Evolutionary conservation across 2,797 vertebrate species (phyloP).

Genomic region (Acanthis flammea): DNA sequence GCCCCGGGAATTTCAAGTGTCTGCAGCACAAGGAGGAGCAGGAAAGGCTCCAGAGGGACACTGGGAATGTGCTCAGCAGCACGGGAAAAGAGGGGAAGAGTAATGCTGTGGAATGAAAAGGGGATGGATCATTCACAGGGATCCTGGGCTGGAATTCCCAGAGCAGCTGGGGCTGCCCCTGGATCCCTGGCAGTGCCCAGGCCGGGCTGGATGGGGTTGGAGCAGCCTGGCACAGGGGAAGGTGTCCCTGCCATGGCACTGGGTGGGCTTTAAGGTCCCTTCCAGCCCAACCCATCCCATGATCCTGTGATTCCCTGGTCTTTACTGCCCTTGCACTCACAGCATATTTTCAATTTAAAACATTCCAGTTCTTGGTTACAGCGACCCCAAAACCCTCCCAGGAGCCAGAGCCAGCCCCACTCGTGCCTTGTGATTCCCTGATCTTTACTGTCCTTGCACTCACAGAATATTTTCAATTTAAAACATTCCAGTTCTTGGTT

Average conservation of each 20-base stretch:
- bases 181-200: not conserved
- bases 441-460: too few species aligned
- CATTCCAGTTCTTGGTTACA: too few species aligned
- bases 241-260: not conserved
- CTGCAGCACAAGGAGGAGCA: not conserved
- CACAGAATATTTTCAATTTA: too few species aligned
- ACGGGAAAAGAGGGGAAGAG: not conserved
- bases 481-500: too few species aligned
- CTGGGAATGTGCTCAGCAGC: not conserved
- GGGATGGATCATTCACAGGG: not conserved
- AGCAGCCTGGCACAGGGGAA: not conserved
- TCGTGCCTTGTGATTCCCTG: not conserved
- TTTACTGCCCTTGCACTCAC: too few species aligned
- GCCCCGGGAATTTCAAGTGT: not conserved
- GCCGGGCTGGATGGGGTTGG: not conserved
- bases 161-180: not conserved
- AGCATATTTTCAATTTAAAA: too few species aligned
- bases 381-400: too few species aligned
- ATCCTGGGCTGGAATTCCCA: not conserved
- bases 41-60: not conserved
- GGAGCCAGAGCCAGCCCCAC: too few species aligned
- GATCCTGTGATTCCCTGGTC: not conserved
- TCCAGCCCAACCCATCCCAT: not conserved
- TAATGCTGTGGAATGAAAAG: accelerated
- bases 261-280: not conserved